phyloP scores from a whole-genome alignment of 2,888 invertebrate species.

The Oligia fasciuncula region DNA sequence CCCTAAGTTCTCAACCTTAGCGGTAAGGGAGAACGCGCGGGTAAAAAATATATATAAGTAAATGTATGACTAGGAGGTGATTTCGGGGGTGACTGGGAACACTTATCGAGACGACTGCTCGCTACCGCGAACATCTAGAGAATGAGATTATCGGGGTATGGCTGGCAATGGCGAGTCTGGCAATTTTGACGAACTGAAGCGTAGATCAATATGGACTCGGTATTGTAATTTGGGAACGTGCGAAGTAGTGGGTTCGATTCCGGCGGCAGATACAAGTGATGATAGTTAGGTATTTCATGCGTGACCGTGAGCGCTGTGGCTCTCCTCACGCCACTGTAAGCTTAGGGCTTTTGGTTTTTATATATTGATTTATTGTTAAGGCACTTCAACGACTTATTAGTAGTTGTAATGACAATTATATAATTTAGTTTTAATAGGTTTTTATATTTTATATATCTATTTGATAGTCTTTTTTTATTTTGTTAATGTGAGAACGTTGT shows the following conservation, averaged over 20 bases:
- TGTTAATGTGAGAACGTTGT: too few species aligned
- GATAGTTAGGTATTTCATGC: neutral
- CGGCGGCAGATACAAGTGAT: neutral
- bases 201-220: slow-evolving; percentile 21
- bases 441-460: too few species aligned
- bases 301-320: neutral
- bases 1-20: slow-evolving; percentile 44
- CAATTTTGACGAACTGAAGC: slow-evolving; percentile 6
- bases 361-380: neutral
- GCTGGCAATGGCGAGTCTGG: neutral
- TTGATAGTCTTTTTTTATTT: neutral
- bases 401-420: neutral
- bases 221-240: neutral
- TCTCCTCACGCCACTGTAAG: too few species aligned
- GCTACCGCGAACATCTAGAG: slow-evolving; percentile 22
- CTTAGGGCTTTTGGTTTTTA: too few species aligned
- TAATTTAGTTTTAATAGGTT: too few species aligned
- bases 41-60: neutral
- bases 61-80: neutral
- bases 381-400: neutral
- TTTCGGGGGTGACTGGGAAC: slow-evolving; percentile 11
- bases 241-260: slow-evolving; percentile 1
- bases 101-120: slow-evolving; percentile 28
- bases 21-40: slow-evolving; percentile 52
- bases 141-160: slow-evolving; percentile 21